Evolutionary conservation across 2,888 invertebrate species (phyloP).

Genomic region (Blera fallax): DNA sequence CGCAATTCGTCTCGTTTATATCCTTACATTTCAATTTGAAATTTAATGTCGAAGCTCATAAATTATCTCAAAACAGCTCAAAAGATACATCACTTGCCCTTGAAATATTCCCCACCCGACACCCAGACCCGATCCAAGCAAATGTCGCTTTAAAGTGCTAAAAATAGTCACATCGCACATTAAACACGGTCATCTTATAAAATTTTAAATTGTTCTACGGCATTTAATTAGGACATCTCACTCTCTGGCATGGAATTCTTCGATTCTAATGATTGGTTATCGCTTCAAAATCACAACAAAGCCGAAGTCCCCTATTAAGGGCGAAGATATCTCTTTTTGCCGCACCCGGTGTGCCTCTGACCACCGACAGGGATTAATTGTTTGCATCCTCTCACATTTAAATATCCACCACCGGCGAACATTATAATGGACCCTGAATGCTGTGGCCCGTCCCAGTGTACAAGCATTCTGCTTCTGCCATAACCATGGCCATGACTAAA

Average conservation of each 20-base stretch:
- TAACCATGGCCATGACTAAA: slow-evolving; percentile 60
- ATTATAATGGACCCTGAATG: slow-evolving; percentile 56
- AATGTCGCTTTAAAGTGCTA: neutral
- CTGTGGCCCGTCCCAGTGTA: neutral
- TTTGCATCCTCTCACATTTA: slow-evolving; percentile 69
- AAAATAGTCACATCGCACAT: neutral
- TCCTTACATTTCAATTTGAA: too few species aligned
- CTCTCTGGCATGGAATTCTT: slow-evolving; percentile 23
- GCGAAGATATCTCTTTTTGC: slow-evolving; percentile 23
- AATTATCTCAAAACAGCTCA: too few species aligned
- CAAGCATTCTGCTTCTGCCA: slow-evolving; percentile 40
- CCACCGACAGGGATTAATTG: slow-evolving; percentile 72
- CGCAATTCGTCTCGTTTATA: too few species aligned
- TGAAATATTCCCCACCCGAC: too few species aligned
- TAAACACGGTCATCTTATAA: neutral
- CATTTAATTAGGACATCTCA: slow-evolving; percentile 68
- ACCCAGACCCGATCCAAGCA: too few species aligned
- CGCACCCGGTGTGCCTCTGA: slow-evolving; percentile 37
- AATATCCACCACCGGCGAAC: slow-evolving; percentile 62
- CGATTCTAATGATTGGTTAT: slow-evolving; percentile 63
- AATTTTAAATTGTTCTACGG: slow-evolving; percentile 10
- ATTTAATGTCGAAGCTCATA: too few species aligned
- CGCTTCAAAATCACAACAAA: slow-evolving; percentile 52
- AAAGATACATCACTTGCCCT: too few species aligned
- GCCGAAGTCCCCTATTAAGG: slow-evolving; percentile 3